Base-by-base conservation (phyloP, 2,888 invertebrate species). In the Antitype chi region DNA sequence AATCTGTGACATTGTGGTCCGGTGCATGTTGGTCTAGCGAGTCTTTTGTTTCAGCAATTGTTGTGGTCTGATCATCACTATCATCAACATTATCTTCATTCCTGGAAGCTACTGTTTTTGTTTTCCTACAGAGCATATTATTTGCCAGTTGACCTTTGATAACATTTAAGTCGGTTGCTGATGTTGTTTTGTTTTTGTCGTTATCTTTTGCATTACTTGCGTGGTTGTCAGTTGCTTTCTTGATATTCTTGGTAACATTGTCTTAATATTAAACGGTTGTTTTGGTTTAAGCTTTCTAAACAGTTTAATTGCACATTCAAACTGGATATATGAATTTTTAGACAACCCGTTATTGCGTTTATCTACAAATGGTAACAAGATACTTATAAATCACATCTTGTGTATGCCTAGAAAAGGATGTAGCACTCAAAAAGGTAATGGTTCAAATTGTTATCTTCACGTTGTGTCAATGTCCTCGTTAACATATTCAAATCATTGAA, bases 1-100 rank as follows among this genome's bases (percentile, higher is more conserved):
- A 86, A 86, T 76, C 72, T 64, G 49, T 74, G 55, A 63, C 78
- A 86, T 88, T 86, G 85, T 86, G 28, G 59, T 20, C 25, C 74
- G 74, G 62, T 74, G 70, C 74, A 63, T 72, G 64, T 43, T 47
- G 60, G 52, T 81, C 73, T 76, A 74, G 69, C 47, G n/a, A 66
- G 60, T 57, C 69, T 77, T 83, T 88, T 85, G 85, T 80, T 82
- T 87, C 67, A 74, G 52, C 60, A 71, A 62, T 74, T 78, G 71
- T 74, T 85, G 60, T 71, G 25, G 15, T n/a, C 5, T 59, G 38
- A 55, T 59, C 60, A 62, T 66, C 38, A 76, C 5, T 59, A 47
- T 69, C 23, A 67, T 49, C 43, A 67, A 17, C 43, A 38, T 64
- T 59, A 72, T 81, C 23, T 62, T n/a, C 17, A 71, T 85, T 81